Percentiles rank a stretch among this genome's conserved stretches.
phyloP scores from a whole-genome alignment of 64 coral and sea anemone species.

The Porites australiensis region DNA sequence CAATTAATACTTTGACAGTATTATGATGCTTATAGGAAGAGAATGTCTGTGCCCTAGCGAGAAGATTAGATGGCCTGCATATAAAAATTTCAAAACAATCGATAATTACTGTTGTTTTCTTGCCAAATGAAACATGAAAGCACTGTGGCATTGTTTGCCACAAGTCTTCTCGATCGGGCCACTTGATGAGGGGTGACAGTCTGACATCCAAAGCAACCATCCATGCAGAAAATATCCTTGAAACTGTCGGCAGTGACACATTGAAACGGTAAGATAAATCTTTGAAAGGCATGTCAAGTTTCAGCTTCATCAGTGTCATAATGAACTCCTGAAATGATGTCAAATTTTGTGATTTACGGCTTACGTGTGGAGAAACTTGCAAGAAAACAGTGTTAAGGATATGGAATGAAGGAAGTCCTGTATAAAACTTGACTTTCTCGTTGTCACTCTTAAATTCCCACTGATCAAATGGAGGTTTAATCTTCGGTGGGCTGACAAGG shows the following conservation, averaged over 20 bases:
- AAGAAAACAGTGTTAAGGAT: slow-evolving; percentile 48
- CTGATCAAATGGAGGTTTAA: slow-evolving; percentile 49
- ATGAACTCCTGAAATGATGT: slow-evolving; percentile 67
- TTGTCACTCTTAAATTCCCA: slow-evolving; percentile 48
- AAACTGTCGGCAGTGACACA: slow-evolving; percentile 32
- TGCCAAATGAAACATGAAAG: slow-evolving; percentile 23
- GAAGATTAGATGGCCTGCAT: not conserved
- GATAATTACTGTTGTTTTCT: slow-evolving; percentile 25
- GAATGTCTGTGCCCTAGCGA: too few species aligned
- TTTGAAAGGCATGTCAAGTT: slow-evolving; percentile 31
- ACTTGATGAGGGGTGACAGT: not conserved
- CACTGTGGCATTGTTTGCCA: slow-evolving; percentile 29
- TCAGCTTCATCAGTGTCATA: slow-evolving; percentile 50
- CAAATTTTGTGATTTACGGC: slow-evolving; percentile 12
- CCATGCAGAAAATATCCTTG: slow-evolving; percentile 34
- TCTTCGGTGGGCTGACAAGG: slow-evolving; percentile 32
- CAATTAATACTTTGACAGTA: slow-evolving; percentile 21
- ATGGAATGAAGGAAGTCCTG: slow-evolving; percentile 60
- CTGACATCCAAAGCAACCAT: slow-evolving; percentile 24
- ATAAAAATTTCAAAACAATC: not conserved
- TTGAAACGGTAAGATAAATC: slow-evolving; percentile 21
- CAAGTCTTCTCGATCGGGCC: slow-evolving; percentile 33
- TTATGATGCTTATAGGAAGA: slow-evolving; percentile 37
- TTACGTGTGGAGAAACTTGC: slow-evolving; percentile 57
- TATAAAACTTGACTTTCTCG: slow-evolving; percentile 68